Conservation (phyloP, 1,140 invertebrate species). For the Homalodisca vitripennis region DNA sequence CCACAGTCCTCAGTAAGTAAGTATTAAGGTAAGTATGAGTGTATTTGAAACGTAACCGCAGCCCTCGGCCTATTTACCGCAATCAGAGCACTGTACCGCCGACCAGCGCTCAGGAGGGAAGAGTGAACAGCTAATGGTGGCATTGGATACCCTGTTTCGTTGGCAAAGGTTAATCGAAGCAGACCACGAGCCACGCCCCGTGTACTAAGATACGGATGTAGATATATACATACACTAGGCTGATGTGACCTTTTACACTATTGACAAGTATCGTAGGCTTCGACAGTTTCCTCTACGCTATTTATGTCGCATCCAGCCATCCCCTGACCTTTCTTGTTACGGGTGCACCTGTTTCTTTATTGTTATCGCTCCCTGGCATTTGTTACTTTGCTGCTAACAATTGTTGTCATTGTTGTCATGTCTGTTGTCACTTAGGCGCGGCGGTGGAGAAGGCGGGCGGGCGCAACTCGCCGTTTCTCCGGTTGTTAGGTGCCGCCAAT, state of each 20-base stretch:
- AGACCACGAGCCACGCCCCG: background rate
- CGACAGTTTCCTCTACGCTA: conserved; percentile 20
- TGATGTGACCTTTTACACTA: conserved; percentile 21
- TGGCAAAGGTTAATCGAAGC: conserved; percentile 25
- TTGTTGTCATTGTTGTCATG: conserved; percentile 5
- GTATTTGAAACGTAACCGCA: no score
- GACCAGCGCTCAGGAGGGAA: background rate
- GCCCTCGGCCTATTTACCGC: no score
- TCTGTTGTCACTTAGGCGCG: background rate
- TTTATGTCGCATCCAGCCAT: conserved; percentile 15
- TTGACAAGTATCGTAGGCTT: conserved; percentile 21
- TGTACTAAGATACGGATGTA: conserved; percentile 24
- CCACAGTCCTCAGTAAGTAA: no score
- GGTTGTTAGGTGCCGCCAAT: no score
- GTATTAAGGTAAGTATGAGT: no score
- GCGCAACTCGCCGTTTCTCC: no score
- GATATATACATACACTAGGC: conserved; percentile 14
- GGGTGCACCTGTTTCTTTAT: conserved; percentile 20
- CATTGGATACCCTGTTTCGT: conserved; percentile 26
- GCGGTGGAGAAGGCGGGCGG: no score
- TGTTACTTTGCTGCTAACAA: background rate
- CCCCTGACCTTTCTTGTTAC: conserved; percentile 17
- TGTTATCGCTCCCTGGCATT: background rate
- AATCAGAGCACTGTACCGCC: no score
- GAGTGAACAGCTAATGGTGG: conserved; percentile 8